phyloP scores from a whole-genome alignment of 2,888 invertebrate genomes.

The Trachelus iudaicus region DNA sequence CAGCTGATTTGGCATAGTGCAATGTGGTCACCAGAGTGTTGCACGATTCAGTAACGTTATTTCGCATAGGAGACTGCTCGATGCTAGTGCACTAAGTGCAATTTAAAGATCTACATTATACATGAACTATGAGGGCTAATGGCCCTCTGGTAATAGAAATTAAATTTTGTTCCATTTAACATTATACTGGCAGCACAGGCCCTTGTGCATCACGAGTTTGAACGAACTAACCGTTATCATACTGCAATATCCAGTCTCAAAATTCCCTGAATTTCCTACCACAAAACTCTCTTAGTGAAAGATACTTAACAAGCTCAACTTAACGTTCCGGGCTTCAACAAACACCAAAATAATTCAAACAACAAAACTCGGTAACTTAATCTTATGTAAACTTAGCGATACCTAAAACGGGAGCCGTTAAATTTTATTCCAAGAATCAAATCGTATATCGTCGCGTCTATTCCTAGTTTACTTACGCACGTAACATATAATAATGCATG shows the following conservation, averaged over 20 bases:
- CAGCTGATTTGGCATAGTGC: not conserved
- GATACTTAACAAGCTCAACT: not conserved
- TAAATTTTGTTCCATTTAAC: constrained; percentile 47
- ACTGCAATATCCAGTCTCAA: not conserved
- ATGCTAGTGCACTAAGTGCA: constrained; percentile 27
- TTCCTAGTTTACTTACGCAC: not conserved
- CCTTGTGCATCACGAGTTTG: not conserved
- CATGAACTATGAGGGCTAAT: constrained; percentile 32
- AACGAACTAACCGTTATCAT: not conserved
- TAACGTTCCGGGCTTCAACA: not conserved
- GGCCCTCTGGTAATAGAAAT: constrained; percentile 34
- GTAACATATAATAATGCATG: not conserved
- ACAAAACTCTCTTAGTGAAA: not conserved
- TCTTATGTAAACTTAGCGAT: not conserved
- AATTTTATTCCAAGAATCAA: not conserved
- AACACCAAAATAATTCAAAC: not conserved
- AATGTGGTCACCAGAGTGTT: not conserved
- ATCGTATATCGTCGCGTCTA: not conserved
- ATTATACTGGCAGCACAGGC: constrained; percentile 24
- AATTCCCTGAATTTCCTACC: not conserved
- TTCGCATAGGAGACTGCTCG: constrained; percentile 10
- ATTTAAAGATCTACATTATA: constrained; percentile 35
- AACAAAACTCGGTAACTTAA: not conserved
- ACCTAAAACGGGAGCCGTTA: not conserved
- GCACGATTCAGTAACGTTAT: constrained; percentile 28